Base-by-base conservation (phyloP, 2,797 vertebrate genomes). In the Pagetopsis macropterus region DNA sequence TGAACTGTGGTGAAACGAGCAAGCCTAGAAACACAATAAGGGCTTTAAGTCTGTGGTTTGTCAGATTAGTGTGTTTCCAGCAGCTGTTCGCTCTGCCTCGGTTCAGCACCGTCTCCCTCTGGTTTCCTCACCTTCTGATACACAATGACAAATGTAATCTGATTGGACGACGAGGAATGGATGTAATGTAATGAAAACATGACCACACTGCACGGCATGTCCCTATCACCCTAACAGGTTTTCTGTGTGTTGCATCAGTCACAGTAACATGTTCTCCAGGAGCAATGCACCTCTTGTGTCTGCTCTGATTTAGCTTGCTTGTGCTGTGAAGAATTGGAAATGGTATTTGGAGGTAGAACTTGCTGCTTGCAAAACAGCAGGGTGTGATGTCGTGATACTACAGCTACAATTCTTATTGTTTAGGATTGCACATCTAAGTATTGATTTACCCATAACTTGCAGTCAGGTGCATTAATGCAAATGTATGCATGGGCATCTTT, bases 401-500 rank as follows among this genome's bases (percentile, higher is more conserved):
- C 12, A 16, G 66, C 41, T 44, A 31, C 54, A 0, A 0, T 68
- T 72, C 23, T 60, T 52, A 74, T 60, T 60, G 50, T 14, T 12
- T 44, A 27, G 56, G 55, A 2, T 14, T 44, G 72, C 33, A 54
- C 48, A 13, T 33, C 48, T 74, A 66, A 6, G 51, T 75, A 72
- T 86, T 75, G 81, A 88, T 88, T 90, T 72, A 41, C 76, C 33
- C 46, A 5, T 37, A 21, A 64, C 54, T 54, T 73, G 66, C 50
- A 63, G 62, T 40, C 40, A 13, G 63, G 44, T 31, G 56, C 74
- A 84, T 85, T 82, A 78, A 90, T 92, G 88, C 85, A 84, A 87
- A 85, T 89, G 49, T 40, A 84, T 85, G 83, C 85, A 52, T 33
- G 19, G 59, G 70, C 70, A 75, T 84, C 81, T 74, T 88, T 76